Evolutionary conservation across 2,888 invertebrate genomes (phyloP), one percentile per base, ranked within the genome.

Genomic region (Heliconius charithonia): DNA sequence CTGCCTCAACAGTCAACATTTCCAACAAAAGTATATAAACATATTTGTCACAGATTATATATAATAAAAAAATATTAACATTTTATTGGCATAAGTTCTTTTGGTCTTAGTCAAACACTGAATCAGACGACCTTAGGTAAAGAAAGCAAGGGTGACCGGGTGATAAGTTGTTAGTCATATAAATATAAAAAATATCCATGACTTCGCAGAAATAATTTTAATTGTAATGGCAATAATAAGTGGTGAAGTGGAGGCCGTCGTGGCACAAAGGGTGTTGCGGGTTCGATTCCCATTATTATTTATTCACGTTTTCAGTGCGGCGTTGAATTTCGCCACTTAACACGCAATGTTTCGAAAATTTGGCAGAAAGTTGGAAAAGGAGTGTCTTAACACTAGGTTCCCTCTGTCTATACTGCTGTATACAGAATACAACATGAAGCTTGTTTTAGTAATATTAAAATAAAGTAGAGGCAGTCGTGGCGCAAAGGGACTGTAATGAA

Each of bases 121-220:
- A 74, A 45, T 80, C 69, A 37, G 25, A 7, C 63, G 78, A 78
- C 81, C 80, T 78, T 78, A 77, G 72, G 59, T 62, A 66, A 78
- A 76, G 81, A 81, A 80, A 81, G 81, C 79, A 65, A 72, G 79
- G 72, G 76, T 78, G 79, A 77, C 75, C 51, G 72, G 27, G 59
- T 77, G 75, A 76, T 66, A 73, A 72, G 75, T 27, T 76, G 67
- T 80, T 75, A 78, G 67, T 78, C 76, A 74, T 41, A 41, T 59
- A 59, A 22, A 22, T 51, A 62, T 45, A 59, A 71, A 56, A 71
- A 66, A 66, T 66, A 59, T 56, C 66, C 66, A 16, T 79, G 66
- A 72, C 37, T 41, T 37, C 32, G 25, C 62, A 16, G 13, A 45
- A 71, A 71, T 2, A n/a, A 9, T 16, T 56, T 72, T 72, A 37